Percentiles rank a stretch among this genome's conserved stretches.
phyloP scores from a whole-genome alignment of 2,113 vertebrate species.

The Micronycteris hirsuta region DNA sequence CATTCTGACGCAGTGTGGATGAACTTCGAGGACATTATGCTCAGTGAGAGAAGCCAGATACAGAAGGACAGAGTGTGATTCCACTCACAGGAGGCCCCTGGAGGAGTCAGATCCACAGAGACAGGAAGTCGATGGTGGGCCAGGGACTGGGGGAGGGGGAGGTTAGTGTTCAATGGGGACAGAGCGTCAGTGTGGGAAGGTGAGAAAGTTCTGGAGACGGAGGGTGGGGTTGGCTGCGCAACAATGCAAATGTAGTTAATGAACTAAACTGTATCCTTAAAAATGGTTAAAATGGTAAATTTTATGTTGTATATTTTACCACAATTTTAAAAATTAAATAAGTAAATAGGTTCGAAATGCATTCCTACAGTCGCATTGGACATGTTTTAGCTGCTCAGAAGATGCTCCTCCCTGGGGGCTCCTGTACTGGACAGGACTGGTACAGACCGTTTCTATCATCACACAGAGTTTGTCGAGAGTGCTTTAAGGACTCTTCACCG shows the following conservation, averaged over 20 bases:
- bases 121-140: background rate
- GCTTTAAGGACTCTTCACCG: background rate
- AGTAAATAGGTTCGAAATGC: background rate
- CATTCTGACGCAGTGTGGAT: rapidly evolving
- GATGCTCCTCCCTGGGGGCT: background rate
- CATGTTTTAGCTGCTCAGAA: background rate
- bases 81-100: background rate
- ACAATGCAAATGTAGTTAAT: background rate
- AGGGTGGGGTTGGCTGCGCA: background rate
- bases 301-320: background rate
- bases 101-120: background rate
- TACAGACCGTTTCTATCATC: background rate
- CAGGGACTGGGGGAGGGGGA: background rate
- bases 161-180: background rate
- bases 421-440: too few relatives aligned
- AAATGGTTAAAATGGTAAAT: background rate
- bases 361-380: too few relatives aligned
- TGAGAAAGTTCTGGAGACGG: background rate
- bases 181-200: background rate
- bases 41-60: background rate
- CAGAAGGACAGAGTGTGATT: background rate
- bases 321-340: background rate
- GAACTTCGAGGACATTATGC: background rate
- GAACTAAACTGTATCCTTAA: background rate
- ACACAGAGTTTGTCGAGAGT: background rate